Evolutionary conservation across 2,888 invertebrate genomes (phyloP).

Genomic region (Xiphydria camelus): DNA sequence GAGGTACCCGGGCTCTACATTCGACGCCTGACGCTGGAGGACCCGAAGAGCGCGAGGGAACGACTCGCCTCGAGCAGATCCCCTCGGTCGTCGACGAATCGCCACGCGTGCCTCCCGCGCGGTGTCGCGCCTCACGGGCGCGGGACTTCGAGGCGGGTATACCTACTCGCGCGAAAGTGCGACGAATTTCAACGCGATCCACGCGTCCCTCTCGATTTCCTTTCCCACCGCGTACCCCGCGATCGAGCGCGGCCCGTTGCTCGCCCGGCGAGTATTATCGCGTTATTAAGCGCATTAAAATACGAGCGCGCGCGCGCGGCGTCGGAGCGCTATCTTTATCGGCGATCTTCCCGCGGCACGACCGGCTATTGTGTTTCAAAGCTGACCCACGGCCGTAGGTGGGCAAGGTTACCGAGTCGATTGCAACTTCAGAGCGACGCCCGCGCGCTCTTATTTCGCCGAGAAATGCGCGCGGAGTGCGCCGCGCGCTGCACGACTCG

Average conservation of each 20-base stretch:
- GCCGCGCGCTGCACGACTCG: too few species aligned
- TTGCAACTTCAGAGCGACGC: slow-evolving; percentile 35
- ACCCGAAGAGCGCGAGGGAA: slow-evolving; percentile 47
- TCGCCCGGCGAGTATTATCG: slow-evolving; percentile 27
- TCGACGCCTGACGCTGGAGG: slow-evolving; percentile 53
- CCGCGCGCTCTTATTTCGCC: slow-evolving; percentile 32
- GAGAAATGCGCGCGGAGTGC: slow-evolving; percentile 22
- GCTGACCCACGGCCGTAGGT: slow-evolving; percentile 34
- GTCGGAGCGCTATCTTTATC: slow-evolving; percentile 4
- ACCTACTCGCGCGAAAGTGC: background rate
- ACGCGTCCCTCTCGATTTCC: background rate
- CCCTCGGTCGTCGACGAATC: slow-evolving; percentile 43
- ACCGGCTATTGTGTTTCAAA: slow-evolving; percentile 31
- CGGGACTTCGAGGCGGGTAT: slow-evolving; percentile 36
- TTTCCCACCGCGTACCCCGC: slow-evolving; percentile 9
- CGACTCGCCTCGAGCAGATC: slow-evolving; percentile 44
- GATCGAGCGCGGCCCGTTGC: slow-evolving; percentile 22
- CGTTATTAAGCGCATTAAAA: slow-evolving; percentile 39
- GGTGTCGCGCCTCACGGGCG: slow-evolving; percentile 43
- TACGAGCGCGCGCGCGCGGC: slow-evolving; percentile 23
- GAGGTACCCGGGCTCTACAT: slow-evolving; percentile 54
- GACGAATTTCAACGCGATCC: slow-evolving; percentile 5
- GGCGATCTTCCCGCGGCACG: slow-evolving; percentile 16
- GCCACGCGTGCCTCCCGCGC: slow-evolving; percentile 51
- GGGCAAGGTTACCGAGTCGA: slow-evolving; percentile 42